Percentiles rank a stretch among this genome's conserved stretches.
Conservation (phyloP, 1,140 invertebrate genomes). For the Brachionus rubens region DNA sequence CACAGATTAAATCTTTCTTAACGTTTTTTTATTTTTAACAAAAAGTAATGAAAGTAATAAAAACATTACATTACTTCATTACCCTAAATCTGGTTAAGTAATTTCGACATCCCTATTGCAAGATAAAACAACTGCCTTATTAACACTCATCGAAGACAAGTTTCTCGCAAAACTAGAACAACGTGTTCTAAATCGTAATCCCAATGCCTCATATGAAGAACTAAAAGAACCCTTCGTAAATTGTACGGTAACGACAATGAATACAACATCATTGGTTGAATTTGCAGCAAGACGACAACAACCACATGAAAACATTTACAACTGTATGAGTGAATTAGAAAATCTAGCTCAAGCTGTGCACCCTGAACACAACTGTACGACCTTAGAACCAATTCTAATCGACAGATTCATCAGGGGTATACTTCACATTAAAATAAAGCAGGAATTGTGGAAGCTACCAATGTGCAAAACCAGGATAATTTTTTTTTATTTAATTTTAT, state of each 20-base stretch:
- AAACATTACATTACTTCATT: too few species aligned
- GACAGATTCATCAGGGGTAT: conserved; percentile 29
- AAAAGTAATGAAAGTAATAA: too few species aligned
- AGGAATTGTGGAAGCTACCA: conserved; percentile 15
- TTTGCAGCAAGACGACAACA: conserved; percentile 4
- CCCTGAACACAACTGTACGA: background rate
- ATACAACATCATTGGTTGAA: background rate
- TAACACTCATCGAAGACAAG: background rate
- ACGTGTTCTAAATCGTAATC: background rate
- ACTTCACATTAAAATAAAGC: conserved; percentile 9
- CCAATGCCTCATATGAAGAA: too few species aligned
- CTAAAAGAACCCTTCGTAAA: too few species aligned
- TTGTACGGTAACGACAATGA: conserved; percentile 13
- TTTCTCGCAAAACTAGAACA: background rate
- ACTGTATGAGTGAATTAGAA: conserved; percentile 5
- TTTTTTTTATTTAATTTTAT: too few species aligned
- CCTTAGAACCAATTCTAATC: conserved; percentile 9
- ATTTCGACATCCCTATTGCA: too few species aligned
- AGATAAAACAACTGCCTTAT: background rate
- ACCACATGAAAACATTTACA: conserved; percentile 30
- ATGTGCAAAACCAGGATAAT: background rate
- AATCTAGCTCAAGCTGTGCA: conserved; percentile 4
- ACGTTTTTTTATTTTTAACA: too few species aligned
- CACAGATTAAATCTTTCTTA: too few species aligned
- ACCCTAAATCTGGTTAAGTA: too few species aligned